A percentile compares a stretch with the other conserved stretches of the same genome.
Evolutionary conservation across 2,113 vertebrate species (phyloP).

Genomic region (Gavialis gangeticus): DNA sequence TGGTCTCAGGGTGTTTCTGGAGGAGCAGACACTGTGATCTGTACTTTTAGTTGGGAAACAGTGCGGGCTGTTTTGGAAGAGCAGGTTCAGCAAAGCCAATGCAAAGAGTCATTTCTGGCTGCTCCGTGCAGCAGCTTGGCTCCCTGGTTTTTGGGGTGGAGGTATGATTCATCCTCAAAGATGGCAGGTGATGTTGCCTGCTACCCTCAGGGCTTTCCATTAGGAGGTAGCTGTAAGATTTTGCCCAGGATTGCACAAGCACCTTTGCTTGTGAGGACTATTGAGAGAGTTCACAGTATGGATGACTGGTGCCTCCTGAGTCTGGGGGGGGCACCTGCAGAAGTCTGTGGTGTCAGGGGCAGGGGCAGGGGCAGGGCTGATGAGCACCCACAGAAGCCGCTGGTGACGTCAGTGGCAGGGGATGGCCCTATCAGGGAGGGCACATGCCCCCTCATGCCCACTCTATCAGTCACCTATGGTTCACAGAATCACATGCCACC

Average conservation of each 20-base stretch:
- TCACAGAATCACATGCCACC: neutral
- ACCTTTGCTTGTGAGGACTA: neutral
- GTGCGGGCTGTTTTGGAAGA: neutral
- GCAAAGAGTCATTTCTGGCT: neutral
- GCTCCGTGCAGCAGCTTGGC: neutral
- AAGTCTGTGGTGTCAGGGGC: too few relatives aligned
- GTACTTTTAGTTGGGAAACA: neutral
- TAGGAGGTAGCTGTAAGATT: neutral
- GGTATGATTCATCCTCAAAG: neutral
- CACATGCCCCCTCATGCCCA: too few relatives aligned
- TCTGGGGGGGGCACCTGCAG: too few relatives aligned
- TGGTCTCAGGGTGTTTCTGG: neutral
- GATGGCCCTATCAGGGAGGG: too few relatives aligned
- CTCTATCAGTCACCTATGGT: too few relatives aligned
- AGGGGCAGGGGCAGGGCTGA: too few relatives aligned
- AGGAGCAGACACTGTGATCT: neutral
- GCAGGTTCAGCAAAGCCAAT: neutral
- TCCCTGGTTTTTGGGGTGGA: neutral
- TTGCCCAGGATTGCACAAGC: neutral
- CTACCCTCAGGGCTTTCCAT: neutral
- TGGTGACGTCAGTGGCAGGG: too few relatives aligned
- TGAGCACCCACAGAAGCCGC: too few relatives aligned
- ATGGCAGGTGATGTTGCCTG: neutral
- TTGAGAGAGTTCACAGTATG: neutral
- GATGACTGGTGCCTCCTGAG: too few relatives aligned